Evolutionary conservation across 2,797 vertebrate species (phyloP), one percentile per base, ranked within the genome.

Genomic region (Tarsius wallacei): DNA sequence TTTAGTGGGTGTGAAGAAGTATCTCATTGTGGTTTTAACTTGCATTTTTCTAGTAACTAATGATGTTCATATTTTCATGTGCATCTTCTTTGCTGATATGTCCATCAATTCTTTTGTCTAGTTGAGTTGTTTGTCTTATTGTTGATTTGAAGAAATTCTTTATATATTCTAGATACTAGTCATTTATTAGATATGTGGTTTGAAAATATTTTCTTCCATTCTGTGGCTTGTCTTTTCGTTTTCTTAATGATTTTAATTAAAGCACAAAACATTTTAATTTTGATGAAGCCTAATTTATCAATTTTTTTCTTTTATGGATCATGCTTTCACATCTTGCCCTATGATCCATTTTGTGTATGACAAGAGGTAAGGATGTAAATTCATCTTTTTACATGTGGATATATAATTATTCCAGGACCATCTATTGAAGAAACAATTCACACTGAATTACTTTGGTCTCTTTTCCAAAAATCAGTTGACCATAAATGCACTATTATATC

Each of bases 391-490:
- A 22, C 64, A 33, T 59, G 42, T 55, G 51, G 28, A 49, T 22
- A 57, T 80, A 22, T 42, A 86, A 28, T 53, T 61, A 17, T 59
- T 68, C 57, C 17, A 55, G 53, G 7, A 78, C 26, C 6, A n/a
- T 87, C 91, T 74, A 36, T 22, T 82, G 57, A 87, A 94, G 94
- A 90, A 28, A 81, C 26, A 83, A 51, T 64, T 94, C 63, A 83
- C 31, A 55, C 57, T 51, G 55, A 73, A 61, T 92, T 73, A 51
- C n/a, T 59, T 90, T 92, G 55, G 11, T 19, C 36, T 28, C 17
- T 59, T 88, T 91, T 80, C 55, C 26, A 93, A 91, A 95, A 94
- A 84, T 94, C 49, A 73, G 55, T 73, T 87, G 86, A 68, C 49
- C 91, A 14, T 77, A 59, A 84, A 66, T 84, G 55, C 6, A 61